Base-by-base conservation (phyloP, 2,797 vertebrate species). In the Takifugu ocellatus region DNA sequence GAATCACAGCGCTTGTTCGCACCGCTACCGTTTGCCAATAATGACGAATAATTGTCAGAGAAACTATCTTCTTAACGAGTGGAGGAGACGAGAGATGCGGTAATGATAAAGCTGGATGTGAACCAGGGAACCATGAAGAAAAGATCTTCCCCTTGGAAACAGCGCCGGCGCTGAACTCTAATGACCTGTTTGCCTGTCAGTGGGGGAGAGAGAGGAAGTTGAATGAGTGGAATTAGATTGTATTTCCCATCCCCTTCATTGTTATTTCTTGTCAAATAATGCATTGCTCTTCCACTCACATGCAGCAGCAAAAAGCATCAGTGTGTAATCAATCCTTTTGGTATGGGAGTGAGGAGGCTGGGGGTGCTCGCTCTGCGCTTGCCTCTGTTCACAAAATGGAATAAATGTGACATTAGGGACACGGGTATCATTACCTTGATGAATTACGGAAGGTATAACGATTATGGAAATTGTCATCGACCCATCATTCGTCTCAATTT, bases 381-480 rank as follows among this genome's bases (percentile, higher is more conserved):
- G 86, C 90, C 74, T 79, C 82, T 89, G 79, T 79, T 75, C 90
- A 83, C 72, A 77, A 90, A 91, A 83, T 89, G 87, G 91, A 91
- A 92, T 87, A 89, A 93, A 92, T 92, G 85, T 93, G 91, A 90
- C 92, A 93, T 92, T 90, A 90, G 93, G 91, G 90, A 90, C 85
- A 82, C 80, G 87, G 88, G 91, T 93, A 93, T 91, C 91, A 92
- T 93, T 93, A 91, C 84, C 82, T 91, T 95, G 93, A 94, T 94
- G 92, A 94, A 94, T 94, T 91, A 93, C 90, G 70, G 86, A 91
- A 86, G 81, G 84, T 87, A 79, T 90, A 91, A 93, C 89, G 91
- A 93, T 94, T 96, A 94, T 93, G 92, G 92, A 95, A 94, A 94
- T 92, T 75, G 63, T 90, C 92, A 92, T 90, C 87, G 89, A 92